Percentiles rank a stretch among this genome's conserved stretches.
Conservation (phyloP, 1,140 invertebrate species). For the Globodera rostochiensis region DNA sequence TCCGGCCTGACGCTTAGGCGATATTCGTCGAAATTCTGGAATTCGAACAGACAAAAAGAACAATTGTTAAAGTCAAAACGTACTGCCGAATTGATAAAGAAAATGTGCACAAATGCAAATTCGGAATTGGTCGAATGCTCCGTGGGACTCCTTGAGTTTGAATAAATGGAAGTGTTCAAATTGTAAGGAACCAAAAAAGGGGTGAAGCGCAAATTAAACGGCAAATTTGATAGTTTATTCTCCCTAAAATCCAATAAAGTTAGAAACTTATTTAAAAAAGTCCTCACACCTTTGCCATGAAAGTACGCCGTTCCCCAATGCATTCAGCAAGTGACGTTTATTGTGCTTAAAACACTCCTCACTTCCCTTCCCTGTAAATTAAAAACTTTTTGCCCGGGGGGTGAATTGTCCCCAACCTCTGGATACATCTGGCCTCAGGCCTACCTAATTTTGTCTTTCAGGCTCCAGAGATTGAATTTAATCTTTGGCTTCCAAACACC, state of each 20-base stretch:
- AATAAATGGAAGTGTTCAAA: conserved; percentile 27
- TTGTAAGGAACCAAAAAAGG: conserved; percentile 50
- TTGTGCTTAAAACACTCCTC: conserved; percentile 47
- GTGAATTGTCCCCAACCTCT: too few relatives aligned
- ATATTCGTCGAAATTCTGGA: conserved; percentile 58
- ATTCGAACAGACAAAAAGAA: background rate
- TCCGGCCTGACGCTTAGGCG: conserved; percentile 49
- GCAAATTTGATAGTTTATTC: conserved; percentile 38
- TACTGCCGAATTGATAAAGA: conserved; percentile 53
- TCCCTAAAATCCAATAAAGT: conserved; percentile 35
- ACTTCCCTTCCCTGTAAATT: conserved; percentile 49
- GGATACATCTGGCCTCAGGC: too few relatives aligned
- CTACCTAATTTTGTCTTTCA: too few relatives aligned
- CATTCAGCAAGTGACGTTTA: conserved; percentile 22
- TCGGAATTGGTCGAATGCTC: conserved; percentile 23
- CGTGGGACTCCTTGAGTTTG: conserved; percentile 8
- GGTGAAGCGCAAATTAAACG: conserved; percentile 47
- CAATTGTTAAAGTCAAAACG: background rate
- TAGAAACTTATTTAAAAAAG: background rate
- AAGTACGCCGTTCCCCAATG: conserved; percentile 36
- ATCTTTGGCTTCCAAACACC: background rate
- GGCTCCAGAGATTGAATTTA: too few relatives aligned
- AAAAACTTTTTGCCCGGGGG: too few relatives aligned
- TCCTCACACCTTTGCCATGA: conserved; percentile 42
- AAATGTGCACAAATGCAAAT: conserved; percentile 59